Conservation (phyloP, 2,797 vertebrate species). For the Tapera naevia region DNA sequence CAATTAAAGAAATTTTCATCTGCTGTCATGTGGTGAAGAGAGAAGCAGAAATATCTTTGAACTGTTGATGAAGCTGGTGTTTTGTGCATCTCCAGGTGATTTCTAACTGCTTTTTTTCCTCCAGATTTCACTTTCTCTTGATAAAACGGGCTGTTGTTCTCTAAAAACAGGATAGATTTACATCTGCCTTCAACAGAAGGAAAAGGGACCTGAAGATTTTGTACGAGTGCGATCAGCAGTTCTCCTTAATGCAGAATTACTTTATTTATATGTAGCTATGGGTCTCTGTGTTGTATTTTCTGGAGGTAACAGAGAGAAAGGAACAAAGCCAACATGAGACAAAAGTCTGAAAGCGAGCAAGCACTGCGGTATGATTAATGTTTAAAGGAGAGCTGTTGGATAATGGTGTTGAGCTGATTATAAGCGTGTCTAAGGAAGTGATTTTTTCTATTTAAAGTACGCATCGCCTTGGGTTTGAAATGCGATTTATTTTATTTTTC, state of each 20-base stretch:
- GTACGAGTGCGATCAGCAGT: background rate
- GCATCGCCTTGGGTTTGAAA: background rate
- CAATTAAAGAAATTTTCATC: background rate
- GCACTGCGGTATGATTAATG: background rate
- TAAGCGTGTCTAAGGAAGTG: background rate
- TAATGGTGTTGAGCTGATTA: background rate
- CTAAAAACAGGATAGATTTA: background rate
- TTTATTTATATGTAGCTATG: background rate
- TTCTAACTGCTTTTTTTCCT: background rate
- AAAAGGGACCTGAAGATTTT: background rate
- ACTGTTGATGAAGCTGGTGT: background rate
- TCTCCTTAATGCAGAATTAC: background rate
- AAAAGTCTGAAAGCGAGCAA: background rate
- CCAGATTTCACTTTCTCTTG: background rate
- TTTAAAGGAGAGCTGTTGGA: background rate
- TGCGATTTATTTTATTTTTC: background rate
- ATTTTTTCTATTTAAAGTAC: slow-evolving; percentile 29
- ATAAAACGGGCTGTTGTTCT: background rate
- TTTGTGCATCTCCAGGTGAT: background rate
- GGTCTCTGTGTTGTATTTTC: background rate
- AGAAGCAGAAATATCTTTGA: background rate
- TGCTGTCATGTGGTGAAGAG: background rate
- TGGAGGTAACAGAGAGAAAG: background rate
- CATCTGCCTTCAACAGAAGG: background rate
- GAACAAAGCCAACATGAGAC: background rate